Percentiles rank a stretch among this genome's conserved stretches.
phyloP scores from a whole-genome alignment of 2,888 invertebrate species.

The Drosophila heteroneura region DNA sequence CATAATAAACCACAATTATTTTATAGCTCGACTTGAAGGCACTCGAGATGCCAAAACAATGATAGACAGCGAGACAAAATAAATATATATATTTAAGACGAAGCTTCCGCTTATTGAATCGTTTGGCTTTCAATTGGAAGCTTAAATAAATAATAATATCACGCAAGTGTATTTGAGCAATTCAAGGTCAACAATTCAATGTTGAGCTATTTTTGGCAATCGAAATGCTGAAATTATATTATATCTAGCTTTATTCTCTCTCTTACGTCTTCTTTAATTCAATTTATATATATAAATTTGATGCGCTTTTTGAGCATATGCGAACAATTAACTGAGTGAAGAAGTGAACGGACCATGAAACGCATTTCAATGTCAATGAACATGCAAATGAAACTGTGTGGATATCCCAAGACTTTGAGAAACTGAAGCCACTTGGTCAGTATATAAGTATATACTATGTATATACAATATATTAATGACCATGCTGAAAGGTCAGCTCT shows the following conservation, averaged over 20 bases:
- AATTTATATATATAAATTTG: constrained; percentile 46
- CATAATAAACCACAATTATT: constrained; percentile 16
- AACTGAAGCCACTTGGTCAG: constrained; percentile 29
- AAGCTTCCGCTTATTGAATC: constrained; percentile 40
- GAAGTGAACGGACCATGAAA: constrained; percentile 77
- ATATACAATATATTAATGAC: constrained; percentile 3
- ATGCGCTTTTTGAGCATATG: constrained; percentile 39
- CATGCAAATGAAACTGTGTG: constrained; percentile 55
- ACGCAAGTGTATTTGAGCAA: constrained; percentile 46
- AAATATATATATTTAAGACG: not conserved
- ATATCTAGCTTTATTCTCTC: not conserved
- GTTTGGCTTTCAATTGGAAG: constrained; percentile 45
- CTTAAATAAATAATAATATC: constrained; percentile 38
- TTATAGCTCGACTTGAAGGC: not conserved
- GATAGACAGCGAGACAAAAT: not conserved
- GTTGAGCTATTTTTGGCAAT: constrained; percentile 46
- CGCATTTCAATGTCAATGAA: constrained; percentile 75
- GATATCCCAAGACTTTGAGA: constrained; percentile 31
- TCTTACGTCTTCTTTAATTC: constrained; percentile 3
- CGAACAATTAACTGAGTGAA: constrained; percentile 60
- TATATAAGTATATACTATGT: constrained; percentile 8
- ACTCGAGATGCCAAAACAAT: constrained; percentile 8
- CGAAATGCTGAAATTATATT: constrained; percentile 25
- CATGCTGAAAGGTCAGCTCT: constrained; percentile 54
- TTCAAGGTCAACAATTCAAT: constrained; percentile 48